Evolutionary conservation across 2,113 vertebrate species (phyloP), one percentile per base, ranked within the genome.

Genomic region (Prionailurus bengalensis): DNA sequence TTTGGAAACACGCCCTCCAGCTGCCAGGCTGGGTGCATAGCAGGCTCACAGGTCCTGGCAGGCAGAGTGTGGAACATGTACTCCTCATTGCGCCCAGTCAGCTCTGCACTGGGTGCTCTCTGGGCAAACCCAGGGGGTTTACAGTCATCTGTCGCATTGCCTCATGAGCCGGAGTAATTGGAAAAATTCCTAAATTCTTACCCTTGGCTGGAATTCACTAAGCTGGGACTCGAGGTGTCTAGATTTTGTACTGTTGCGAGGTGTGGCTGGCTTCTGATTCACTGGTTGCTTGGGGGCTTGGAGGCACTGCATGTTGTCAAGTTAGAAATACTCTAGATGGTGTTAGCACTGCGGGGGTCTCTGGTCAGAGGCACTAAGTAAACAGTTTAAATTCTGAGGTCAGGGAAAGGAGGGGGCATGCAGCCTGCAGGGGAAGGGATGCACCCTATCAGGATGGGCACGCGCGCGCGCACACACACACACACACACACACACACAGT

Each of bases 131-230:
- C 29, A 27, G 48, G 5, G 27, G 29, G 7, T 5, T 51, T 53
- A 10, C 33, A 12, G 71, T 29, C 66, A 36, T 58, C 91, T 87
- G 23, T 86, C n/a, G 9, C 13, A 9, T 92, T n/a, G 68, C 58
- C 91, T 97, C 5, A 0, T 13, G 14, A 87, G 48, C 68, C 5
- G 2, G 21, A 58, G 70, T 33, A 51, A 63, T 33, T 89, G 85
- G 93, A 96, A 81, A 91, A 95, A 48, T 81, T 39, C 71, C 70
- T 70, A 68, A 71, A 82, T 84, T 94, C 63, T 87, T 84, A 80
- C 29, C 65, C 27, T 76, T 74, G 51, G 21, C 87, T 80, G 11
- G 81, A 91, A 68, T 93, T 92, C 31, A 6, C 89, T 85, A 89
- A 91, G 65, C 80, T 55, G 29, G 39, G 6, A 42, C 68, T 89